phyloP scores from a whole-genome alignment of 2,797 vertebrate genomes.

The Dryobates pubescens region DNA sequence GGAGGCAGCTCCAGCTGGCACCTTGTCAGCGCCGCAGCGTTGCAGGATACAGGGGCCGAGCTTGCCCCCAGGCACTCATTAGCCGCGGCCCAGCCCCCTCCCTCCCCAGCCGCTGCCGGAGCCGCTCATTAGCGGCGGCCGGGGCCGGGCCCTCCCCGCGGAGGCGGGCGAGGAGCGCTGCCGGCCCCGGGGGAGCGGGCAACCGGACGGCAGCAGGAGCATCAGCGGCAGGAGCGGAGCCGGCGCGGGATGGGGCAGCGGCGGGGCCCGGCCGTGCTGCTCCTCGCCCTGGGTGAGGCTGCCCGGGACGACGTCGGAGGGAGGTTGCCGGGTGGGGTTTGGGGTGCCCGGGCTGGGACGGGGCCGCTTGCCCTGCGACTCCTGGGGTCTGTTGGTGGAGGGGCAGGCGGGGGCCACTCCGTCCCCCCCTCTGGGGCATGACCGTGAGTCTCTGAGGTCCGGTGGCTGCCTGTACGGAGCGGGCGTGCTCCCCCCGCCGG shows the following conservation, averaged over 20 bases:
- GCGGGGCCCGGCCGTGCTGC: neutral
- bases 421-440: neutral
- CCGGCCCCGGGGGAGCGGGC: neutral
- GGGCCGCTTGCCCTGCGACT: neutral
- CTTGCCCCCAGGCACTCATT: neutral
- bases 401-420: no score
- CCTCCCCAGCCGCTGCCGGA: neutral
- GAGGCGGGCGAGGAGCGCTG: neutral
- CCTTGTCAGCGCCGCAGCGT: neutral
- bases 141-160: neutral
- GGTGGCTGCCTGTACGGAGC: neutral
- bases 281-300: constrained; percentile 12
- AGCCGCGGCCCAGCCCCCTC: neutral
- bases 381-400: neutral
- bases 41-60: no score
- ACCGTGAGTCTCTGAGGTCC: neutral
- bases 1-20: neutral
- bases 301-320: neutral
- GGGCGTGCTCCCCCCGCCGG: no score
- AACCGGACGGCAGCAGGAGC: neutral
- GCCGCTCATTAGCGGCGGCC: neutral
- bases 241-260: neutral
- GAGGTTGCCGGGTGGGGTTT: no score
- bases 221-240: neutral
- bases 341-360: neutral